Base-by-base conservation (phyloP, 1,140 invertebrate species). In the Drosophila tsacasi region DNA sequence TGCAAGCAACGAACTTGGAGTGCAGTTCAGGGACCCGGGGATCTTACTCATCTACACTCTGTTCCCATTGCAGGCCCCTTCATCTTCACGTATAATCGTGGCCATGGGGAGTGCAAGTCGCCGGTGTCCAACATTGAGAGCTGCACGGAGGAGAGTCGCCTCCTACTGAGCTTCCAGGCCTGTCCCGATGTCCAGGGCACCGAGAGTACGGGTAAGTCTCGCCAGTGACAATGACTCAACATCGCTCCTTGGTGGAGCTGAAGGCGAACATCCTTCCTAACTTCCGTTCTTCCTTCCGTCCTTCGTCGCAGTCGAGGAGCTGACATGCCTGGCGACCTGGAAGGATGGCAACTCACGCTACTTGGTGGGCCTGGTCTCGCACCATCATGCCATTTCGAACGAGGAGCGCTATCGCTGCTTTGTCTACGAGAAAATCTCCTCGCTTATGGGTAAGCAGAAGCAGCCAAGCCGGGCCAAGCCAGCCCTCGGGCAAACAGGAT, bases 371-470 rank as follows among this genome's bases (percentile, higher is more conserved):
- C 96, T 95, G 83, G 94, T 96, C 58, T 94, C 95, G 17, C 95
- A 95, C 94, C 96, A 96, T 91, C 96, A 97, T 93, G 96, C 97
- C 42, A 97, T 97, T 64, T 97, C 96, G 76, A 97, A 98, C 93
- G 97, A 98, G 93, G 97, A 98, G 93, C 95, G 97, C 63, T 98
- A 97, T 93, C 94, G 97, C 71, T 98, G 98, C 94, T 98, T 98
- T 94, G 97, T 98, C 39, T 98, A 97, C 93, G 97, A 98, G 93
- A 96, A 96, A 94, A 96, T 92, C 57, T 93, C 91, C 50, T 79
- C 92, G 44, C 63, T 93, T 77, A 92, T 93, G 84, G 92, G 92
- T 93, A 87, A 81, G 84, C 68, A 25, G 39, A 27, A 3, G 39
- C 21, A 32, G 47, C 60, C 42, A 47, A 13, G 30, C 60, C 40